A percentile compares a stretch with the other conserved stretches of the same genome.
Evolutionary conservation across 2,113 vertebrate genomes (phyloP).

Genomic region (Dipodomys ordii): DNA sequence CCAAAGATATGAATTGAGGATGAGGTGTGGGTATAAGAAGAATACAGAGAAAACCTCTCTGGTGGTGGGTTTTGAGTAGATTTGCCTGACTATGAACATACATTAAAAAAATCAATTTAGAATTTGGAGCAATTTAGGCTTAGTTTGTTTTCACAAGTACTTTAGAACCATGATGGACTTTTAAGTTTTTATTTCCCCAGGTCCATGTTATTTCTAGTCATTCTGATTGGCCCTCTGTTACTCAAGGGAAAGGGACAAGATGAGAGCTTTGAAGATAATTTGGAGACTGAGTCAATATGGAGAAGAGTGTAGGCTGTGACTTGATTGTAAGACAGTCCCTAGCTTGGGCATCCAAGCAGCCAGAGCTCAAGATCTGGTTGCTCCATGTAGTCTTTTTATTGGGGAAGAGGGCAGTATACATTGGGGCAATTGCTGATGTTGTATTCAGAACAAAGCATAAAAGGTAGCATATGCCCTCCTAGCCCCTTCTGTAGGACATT

Average conservation of each 20-base stretch:
- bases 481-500: conserved; percentile 63
- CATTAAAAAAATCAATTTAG: conserved; percentile 36
- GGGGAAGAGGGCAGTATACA: neutral
- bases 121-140: conserved; percentile 34
- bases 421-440: conserved; percentile 69
- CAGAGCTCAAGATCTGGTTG: conserved; percentile 43
- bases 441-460: conserved; percentile 69
- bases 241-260: conserved; percentile 35
- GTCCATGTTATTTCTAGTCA: conserved; percentile 33
- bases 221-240: neutral
- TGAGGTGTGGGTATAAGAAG: neutral
- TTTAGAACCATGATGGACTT: conserved; percentile 42
- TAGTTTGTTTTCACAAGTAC: conserved; percentile 56
- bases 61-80: conserved; percentile 26
- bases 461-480: conserved; percentile 63
- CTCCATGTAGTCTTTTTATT: conserved; percentile 35
- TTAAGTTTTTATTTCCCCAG: conserved; percentile 23
- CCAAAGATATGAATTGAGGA: conserved; percentile 22
- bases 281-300: neutral
- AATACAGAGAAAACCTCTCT: conserved; percentile 39
- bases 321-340: conserved; percentile 40
- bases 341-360: conserved; percentile 41
- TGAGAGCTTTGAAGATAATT: conserved; percentile 1
- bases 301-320: conserved; percentile 48
- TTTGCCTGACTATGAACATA: conserved; percentile 25